These are phyloP conservation scores for Drosophila pseudotalamancana DNA, from an alignment of 2,888 invertebrate genomes.

Conservation along the genomic window DNA sequence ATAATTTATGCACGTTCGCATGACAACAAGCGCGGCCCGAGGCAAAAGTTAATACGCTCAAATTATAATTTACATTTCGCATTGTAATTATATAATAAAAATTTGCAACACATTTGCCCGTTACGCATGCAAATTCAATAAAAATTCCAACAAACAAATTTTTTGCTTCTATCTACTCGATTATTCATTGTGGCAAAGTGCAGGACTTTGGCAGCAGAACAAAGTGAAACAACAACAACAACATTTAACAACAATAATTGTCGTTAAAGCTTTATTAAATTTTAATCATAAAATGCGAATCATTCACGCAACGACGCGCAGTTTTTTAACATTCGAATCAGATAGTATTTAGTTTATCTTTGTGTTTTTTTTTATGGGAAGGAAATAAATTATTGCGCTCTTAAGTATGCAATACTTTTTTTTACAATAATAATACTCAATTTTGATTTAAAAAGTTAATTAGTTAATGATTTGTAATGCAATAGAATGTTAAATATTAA, in stretches of 20 bases:
- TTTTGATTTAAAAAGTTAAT: constrained; percentile 21
- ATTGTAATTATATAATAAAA: constrained; percentile 46
- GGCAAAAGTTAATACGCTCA: constrained; percentile 48
- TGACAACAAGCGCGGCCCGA: constrained; percentile 26
- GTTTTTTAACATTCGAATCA: neutral
- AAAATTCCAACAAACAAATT: neutral
- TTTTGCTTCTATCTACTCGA: constrained; percentile 1
- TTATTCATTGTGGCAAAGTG: constrained; percentile 30
- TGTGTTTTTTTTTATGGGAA: neutral
- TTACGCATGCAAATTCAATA: constrained; percentile 15
- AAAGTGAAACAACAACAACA: constrained; percentile 9
- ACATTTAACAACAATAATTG: constrained; percentile 21
- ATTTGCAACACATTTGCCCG: constrained; percentile 23
- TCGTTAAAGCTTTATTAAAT: constrained; percentile 57
- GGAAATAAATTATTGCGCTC: constrained; percentile 5
- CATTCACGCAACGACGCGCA: constrained; percentile 33
- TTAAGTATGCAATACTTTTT: constrained; percentile 40
- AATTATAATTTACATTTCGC: constrained; percentile 53
- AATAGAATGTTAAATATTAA: neutral
- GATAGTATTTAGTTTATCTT: constrained; percentile 6
- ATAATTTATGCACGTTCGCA: constrained; percentile 57
- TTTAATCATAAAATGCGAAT: constrained; percentile 56
- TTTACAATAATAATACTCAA: neutral
- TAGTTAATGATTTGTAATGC: constrained; percentile 9
- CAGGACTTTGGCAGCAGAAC: constrained; percentile 33